Evolutionary conservation across 2,888 invertebrate species (phyloP), one percentile per base, ranked within the genome.

Genomic region (Mallateleia sp.): DNA sequence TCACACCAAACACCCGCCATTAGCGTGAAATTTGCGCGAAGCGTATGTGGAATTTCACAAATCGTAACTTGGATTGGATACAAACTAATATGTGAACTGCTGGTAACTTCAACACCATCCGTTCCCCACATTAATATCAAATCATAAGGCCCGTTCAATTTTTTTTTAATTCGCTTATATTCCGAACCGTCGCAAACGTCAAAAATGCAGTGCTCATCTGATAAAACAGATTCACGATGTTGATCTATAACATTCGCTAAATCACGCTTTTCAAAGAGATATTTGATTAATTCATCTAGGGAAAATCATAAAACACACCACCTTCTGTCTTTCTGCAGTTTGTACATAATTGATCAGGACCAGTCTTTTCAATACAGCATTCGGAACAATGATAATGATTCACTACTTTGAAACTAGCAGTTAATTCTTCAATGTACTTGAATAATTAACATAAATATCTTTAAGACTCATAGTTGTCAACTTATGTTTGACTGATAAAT

Each of bases 221-320:
- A 9, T 18, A 20, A 60, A 7, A 38, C 20, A 1, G 22, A 24
- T 24, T 24, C 52, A 9, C 52, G 34, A 9, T 52, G 32, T 7
- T 60, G 34, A 52, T 62, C 74, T 6, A 88, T 71, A 42, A 58
- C 74, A 14, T 45, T 62, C 15, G 79, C 64, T 18, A 88, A 69
- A 71, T 85, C 62, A 15, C 75, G 32, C 15, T 74, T 54, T 62
- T 85, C 85, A 32, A 88, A 88, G 60, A 88, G 69, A 64, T 85
- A 66, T 52, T 60, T 83, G 11, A 88, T 62, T 60, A 88, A 78
- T n/a, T n/a, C n/a, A n/a, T n/a, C n/a, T n/a, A n/a, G n/a, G n/a
- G n/a, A n/a, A n/a, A n/a, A n/a, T n/a, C n/a, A n/a, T n/a, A n/a
- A n/a, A n/a, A n/a, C n/a, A n/a, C n/a, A n/a, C n/a, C n/a, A n/a